Evolutionary conservation across 2,888 invertebrate species (phyloP).

Genomic region (Horisme vitalbata): DNA sequence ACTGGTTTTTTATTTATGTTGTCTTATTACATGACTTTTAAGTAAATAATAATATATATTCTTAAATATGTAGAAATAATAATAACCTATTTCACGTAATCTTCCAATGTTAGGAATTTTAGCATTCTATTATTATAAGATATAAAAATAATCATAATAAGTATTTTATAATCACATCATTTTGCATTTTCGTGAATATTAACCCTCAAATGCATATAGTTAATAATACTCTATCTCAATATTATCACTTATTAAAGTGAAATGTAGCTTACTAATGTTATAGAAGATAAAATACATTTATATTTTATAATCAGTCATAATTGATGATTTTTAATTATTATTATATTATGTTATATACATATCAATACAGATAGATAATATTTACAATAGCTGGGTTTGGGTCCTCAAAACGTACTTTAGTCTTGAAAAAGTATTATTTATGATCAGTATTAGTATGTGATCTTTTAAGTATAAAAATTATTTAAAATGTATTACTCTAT

Average conservation of each 20-base stretch:
- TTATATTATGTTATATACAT: constrained; percentile 26
- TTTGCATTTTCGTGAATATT: too few relatives aligned
- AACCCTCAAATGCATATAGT: too few relatives aligned
- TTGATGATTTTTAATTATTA: constrained; percentile 40
- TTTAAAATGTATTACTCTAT: constrained; percentile 5
- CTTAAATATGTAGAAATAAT: too few relatives aligned
- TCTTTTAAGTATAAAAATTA: too few relatives aligned
- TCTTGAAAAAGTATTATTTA: constrained; percentile 22
- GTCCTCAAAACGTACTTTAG: constrained; percentile 49
- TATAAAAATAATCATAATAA: background rate
- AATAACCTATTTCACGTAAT: constrained; percentile 72
- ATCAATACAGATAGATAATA: constrained; percentile 22
- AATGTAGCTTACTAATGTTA: too few relatives aligned
- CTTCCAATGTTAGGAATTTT: constrained; percentile 61
- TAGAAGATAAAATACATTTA: background rate
- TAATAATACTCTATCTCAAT: too few relatives aligned
- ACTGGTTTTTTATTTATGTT: background rate
- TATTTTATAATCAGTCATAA: constrained; percentile 53
- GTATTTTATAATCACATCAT: too few relatives aligned
- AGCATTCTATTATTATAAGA: too few relatives aligned
- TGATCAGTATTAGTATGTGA: constrained; percentile 3
- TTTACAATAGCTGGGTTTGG: constrained; percentile 70
- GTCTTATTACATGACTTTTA: too few relatives aligned
- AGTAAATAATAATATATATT: too few relatives aligned
- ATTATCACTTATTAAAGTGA: too few relatives aligned